Percentiles rank a stretch among this genome's conserved stretches.
Conservation (phyloP, 2,797 vertebrate genomes). For the Falco berigora region DNA sequence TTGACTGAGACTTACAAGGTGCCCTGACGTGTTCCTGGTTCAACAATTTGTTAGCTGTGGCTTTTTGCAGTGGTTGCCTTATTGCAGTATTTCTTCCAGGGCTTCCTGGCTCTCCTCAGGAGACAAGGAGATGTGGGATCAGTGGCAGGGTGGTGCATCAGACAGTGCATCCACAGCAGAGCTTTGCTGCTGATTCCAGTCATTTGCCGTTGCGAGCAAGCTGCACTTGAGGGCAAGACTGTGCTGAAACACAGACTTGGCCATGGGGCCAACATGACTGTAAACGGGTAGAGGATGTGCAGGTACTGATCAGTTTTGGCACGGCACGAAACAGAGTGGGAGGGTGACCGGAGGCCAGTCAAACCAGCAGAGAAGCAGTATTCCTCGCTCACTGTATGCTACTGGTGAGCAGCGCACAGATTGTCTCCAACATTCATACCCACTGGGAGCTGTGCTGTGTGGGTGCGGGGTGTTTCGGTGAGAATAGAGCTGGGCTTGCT, state of each 20-base stretch:
- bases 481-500: neutral
- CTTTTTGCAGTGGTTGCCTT: neutral
- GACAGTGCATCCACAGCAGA: neutral
- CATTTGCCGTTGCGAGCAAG: neutral
- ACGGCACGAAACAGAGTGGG: neutral
- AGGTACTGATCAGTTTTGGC: conserved; percentile 21
- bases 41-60: neutral
- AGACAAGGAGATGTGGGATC: neutral
- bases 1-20: neutral
- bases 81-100: neutral
- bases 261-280: neutral
- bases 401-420: neutral
- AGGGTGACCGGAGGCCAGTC: neutral
- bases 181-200: neutral
- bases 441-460: neutral
- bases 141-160: neutral
- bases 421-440: accelerated
- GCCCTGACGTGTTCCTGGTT: neutral
- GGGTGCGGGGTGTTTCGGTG: neutral
- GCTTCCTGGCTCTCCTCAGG: neutral
- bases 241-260: neutral
- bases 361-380: neutral
- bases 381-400: accelerated
- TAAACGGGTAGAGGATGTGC: neutral
- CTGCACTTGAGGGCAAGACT: neutral